Conservation (phyloP, 2,113 vertebrate genomes). For the Poeciliopsis occidentalis region DNA sequence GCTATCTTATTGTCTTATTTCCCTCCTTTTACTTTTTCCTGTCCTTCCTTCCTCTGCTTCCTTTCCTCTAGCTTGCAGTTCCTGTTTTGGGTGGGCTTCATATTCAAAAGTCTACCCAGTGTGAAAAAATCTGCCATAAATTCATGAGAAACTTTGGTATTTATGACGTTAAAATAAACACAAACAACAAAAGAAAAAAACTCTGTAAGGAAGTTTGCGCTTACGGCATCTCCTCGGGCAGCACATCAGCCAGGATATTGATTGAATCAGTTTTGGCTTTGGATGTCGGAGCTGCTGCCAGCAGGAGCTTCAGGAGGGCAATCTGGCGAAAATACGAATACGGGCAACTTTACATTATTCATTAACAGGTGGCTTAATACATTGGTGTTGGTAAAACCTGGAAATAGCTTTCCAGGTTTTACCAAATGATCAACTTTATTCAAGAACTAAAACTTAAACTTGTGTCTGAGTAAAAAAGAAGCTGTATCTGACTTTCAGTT, state of each 20-base stretch:
- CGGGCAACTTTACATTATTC: neutral
- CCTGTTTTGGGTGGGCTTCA: too few species aligned
- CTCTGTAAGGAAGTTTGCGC: constrained; percentile 39
- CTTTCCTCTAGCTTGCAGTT: neutral
- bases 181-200: neutral
- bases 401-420: too few species aligned
- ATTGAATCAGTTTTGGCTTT: constrained; percentile 98
- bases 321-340: constrained; percentile 79
- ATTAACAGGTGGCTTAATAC: too few species aligned
- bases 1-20: neutral
- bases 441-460: too few species aligned
- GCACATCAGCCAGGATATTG: constrained; percentile 94
- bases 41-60: neutral
- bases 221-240: constrained; percentile 99
- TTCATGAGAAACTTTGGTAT: neutral
- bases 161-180: neutral
- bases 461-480: too few species aligned
- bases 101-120: too few species aligned
- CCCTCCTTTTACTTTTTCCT: too few species aligned
- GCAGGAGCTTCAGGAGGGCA: constrained; percentile 92
- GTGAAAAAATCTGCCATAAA: too few species aligned
- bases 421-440: too few species aligned
- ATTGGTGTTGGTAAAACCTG: neutral
- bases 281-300: constrained; percentile 96
- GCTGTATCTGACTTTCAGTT: too few species aligned